phyloP scores from a whole-genome alignment of 2,113 vertebrate genomes.

The Sinocyclocheilus anophthalmus region DNA sequence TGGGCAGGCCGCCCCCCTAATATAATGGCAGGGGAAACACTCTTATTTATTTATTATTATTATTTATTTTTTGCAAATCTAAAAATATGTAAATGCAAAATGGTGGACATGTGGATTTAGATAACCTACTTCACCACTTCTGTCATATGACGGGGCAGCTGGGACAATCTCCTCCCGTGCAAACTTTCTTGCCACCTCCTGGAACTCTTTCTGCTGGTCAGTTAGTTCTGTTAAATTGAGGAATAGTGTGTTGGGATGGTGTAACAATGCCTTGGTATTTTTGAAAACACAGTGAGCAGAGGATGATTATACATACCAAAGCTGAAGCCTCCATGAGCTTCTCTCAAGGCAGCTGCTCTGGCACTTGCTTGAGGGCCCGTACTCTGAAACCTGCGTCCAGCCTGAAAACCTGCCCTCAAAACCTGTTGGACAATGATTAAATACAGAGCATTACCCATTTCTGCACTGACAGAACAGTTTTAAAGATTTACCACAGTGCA shows the following conservation, averaged over 20 bases:
- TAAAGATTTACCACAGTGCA: not conserved
- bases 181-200: slow-evolving; percentile 87
- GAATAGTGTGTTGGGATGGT: no score
- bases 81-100: not conserved
- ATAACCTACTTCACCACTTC: slow-evolving; percentile 84
- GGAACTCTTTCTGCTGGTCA: slow-evolving; percentile 92
- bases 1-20: no score
- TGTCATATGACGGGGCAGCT: slow-evolving; percentile 82
- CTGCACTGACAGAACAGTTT: not conserved
- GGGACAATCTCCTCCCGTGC: slow-evolving; percentile 90
- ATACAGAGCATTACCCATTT: not conserved
- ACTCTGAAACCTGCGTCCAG: slow-evolving; percentile 77
- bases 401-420: slow-evolving; percentile 70
- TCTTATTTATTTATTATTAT: no score
- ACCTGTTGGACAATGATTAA: slow-evolving; percentile 59
- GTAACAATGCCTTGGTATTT: not conserved
- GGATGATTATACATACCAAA: slow-evolving; percentile 79
- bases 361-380: slow-evolving; percentile 66
- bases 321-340: slow-evolving; percentile 74
- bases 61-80: not conserved
- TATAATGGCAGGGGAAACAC: no score
- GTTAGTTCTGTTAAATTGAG: slow-evolving; percentile 76
- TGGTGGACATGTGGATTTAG: not conserved
- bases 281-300: not conserved
- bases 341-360: slow-evolving; percentile 43